A percentile compares a stretch with the other conserved stretches of the same genome.
Evolutionary conservation across 2,888 invertebrate species (phyloP).

Genomic region (Pterostichus niger): DNA sequence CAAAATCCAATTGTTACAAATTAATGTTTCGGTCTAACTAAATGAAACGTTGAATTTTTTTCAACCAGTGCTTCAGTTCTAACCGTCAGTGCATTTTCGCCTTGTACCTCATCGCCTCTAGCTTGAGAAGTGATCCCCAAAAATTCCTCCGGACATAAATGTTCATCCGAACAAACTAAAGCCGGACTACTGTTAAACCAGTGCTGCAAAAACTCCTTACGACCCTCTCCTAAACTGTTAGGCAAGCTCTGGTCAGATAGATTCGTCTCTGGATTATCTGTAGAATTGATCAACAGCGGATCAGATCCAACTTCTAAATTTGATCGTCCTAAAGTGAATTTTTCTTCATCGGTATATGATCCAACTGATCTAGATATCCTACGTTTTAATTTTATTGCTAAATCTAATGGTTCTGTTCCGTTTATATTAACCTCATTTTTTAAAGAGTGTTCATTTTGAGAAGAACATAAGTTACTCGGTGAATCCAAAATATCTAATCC

Average conservation of each 20-base stretch:
- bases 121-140: slow-evolving; percentile 68
- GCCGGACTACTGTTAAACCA: slow-evolving; percentile 73
- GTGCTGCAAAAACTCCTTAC: slow-evolving; percentile 72
- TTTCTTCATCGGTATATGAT: slow-evolving; percentile 72
- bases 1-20: slow-evolving; percentile 18
- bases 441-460: slow-evolving; percentile 65
- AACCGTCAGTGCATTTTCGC: slow-evolving; percentile 72
- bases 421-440: slow-evolving; percentile 58
- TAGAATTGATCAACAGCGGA: slow-evolving; percentile 70
- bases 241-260: slow-evolving; percentile 65
- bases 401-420: slow-evolving; percentile 61
- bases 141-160: slow-evolving; percentile 72
- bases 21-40: slow-evolving; percentile 74
- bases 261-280: slow-evolving; percentile 64
- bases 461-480: slow-evolving; percentile 68
- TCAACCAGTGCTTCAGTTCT: slow-evolving; percentile 75
- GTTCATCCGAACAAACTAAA: slow-evolving; percentile 72
- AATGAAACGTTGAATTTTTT: slow-evolving; percentile 74
- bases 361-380: slow-evolving; percentile 73
- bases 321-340: slow-evolving; percentile 67
- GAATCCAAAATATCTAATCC: slow-evolving; percentile 74
- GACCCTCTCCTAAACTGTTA: slow-evolving; percentile 68
- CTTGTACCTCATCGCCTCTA: slow-evolving; percentile 67
- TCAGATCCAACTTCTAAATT: slow-evolving; percentile 72
- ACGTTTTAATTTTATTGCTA: slow-evolving; percentile 67